phyloP scores from a whole-genome alignment of 1,140 invertebrate genomes.

The Bombus cullumanus region DNA sequence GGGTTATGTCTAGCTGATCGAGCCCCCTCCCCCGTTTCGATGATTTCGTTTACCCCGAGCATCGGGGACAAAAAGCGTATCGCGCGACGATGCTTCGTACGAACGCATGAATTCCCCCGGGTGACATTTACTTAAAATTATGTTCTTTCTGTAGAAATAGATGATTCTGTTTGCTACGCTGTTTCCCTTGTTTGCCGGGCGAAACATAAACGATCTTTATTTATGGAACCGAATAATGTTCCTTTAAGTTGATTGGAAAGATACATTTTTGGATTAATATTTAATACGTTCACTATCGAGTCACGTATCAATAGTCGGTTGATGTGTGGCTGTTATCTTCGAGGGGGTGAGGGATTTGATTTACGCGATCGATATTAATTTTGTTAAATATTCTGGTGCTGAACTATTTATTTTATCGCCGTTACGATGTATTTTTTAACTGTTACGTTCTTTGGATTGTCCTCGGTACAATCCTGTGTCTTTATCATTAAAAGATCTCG shows the following conservation, averaged over 20 bases:
- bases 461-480: no score
- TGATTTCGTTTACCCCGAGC: constrained; percentile 76
- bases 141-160: not conserved
- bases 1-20: constrained; percentile 76
- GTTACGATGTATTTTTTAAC: not conserved
- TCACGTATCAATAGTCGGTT: not conserved
- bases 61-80: constrained; percentile 55
- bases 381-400: not conserved
- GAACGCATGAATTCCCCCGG: constrained; percentile 28
- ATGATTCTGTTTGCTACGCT: not conserved
- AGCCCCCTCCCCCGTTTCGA: constrained; percentile 59
- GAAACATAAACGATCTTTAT: not conserved
- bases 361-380: not conserved
- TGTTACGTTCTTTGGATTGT: not conserved
- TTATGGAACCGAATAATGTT: not conserved
- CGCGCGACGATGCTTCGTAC: constrained; percentile 16
- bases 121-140: constrained; percentile 49
- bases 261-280: not conserved
- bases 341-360: not conserved
- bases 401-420: not conserved
- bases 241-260: not conserved
- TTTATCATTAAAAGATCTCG: no score
- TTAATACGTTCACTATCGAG: not conserved
- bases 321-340: not conserved
- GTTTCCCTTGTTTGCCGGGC: not conserved